Conservation (phyloP, 2,113 vertebrate species). For the Eretmochelys imbricata region DNA sequence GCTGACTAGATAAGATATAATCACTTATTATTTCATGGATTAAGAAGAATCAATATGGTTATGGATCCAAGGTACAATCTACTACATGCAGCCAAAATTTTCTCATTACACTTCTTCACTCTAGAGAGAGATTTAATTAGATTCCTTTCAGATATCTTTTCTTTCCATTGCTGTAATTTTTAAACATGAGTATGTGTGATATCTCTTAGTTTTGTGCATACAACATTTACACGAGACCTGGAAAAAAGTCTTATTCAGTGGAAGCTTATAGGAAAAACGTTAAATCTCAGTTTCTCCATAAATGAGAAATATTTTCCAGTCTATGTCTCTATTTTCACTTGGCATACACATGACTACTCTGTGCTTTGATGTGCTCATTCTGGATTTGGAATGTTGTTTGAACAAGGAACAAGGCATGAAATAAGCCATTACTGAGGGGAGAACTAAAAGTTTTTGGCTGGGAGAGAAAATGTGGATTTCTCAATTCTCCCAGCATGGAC, state of each 20-base stretch:
- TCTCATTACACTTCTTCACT: not conserved
- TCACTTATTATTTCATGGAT: not conserved
- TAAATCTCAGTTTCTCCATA: constrained; percentile 74
- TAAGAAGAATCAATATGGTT: constrained; percentile 29
- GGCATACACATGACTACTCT: constrained; percentile 52
- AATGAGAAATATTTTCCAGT: constrained; percentile 76
- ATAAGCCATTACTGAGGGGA: constrained; percentile 43
- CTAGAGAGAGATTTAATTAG: not conserved
- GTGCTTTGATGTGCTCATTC: constrained; percentile 71
- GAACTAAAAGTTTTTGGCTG: constrained; percentile 31
- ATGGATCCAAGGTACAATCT: not conserved
- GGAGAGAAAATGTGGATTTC: not conserved
- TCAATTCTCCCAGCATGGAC: not conserved
- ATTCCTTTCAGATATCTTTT: not conserved
- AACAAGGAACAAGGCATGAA: constrained; percentile 58
- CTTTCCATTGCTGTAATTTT: not conserved
- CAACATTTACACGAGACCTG: constrained; percentile 29
- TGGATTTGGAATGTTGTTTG: constrained; percentile 59
- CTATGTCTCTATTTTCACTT: constrained; percentile 64
- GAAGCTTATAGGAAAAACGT: constrained; percentile 63
- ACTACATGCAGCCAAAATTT: not conserved
- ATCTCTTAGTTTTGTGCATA: not conserved
- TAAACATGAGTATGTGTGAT: not conserved
- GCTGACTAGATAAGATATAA: not conserved
- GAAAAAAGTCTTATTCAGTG: constrained; percentile 41